Evolutionary conservation across 23 tunicate species (phyloP).

Genomic region (Ascidia mentula): DNA sequence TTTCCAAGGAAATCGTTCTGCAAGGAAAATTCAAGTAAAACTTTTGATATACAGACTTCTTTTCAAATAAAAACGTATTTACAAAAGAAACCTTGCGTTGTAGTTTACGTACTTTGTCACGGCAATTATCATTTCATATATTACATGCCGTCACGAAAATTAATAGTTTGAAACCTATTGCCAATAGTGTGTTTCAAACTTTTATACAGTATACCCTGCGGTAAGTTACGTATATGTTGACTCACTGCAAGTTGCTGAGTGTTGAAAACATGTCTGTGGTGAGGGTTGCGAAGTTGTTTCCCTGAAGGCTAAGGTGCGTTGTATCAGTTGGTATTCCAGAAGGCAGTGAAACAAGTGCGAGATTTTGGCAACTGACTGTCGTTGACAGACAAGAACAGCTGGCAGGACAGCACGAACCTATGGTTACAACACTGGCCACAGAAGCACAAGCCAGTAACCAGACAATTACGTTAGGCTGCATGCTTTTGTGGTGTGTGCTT

Average conservation of each 20-base stretch:
- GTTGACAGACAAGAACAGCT: conserved; percentile 53
- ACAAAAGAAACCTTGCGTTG: too few relatives aligned
- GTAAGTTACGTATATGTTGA: too few relatives aligned
- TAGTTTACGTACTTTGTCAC: too few relatives aligned
- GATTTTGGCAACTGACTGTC: conserved; percentile 69
- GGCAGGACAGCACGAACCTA: conserved; percentile 44
- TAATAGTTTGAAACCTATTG: too few relatives aligned
- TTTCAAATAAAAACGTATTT: too few relatives aligned
- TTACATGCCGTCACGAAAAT: too few relatives aligned
- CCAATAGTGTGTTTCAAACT: too few relatives aligned
- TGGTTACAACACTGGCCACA: background rate
- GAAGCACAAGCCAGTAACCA: background rate
- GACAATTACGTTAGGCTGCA: too few relatives aligned
- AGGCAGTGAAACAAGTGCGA: conserved; percentile 49
- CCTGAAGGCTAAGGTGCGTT: conserved; percentile 32
- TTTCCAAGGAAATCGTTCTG: conserved; percentile 44
- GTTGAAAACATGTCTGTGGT: conserved; percentile 54
- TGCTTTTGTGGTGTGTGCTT: too few relatives aligned
- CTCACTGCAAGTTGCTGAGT: conserved; percentile 47
- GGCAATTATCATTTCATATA: too few relatives aligned
- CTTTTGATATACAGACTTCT: background rate
- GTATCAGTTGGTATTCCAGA: conserved; percentile 64
- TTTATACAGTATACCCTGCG: too few relatives aligned
- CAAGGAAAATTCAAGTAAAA: background rate
- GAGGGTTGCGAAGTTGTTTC: conserved; percentile 46